Conservation (phyloP, 2,888 invertebrate genomes). For the Bembecia ichneumoniformis region DNA sequence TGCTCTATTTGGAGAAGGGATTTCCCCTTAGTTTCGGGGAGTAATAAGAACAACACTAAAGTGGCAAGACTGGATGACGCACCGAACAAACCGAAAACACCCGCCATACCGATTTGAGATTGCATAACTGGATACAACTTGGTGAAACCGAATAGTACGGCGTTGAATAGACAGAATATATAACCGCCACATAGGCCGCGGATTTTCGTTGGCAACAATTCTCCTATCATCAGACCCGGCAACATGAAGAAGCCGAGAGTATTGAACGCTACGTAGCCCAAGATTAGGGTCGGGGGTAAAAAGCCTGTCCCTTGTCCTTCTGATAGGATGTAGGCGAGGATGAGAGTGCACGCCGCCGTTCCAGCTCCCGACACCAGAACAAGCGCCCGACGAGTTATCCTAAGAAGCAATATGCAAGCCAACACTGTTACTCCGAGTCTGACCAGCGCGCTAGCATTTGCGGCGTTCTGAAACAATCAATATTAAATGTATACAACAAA, state of each 20-base stretch:
- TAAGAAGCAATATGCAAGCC: slow-evolving; percentile 76
- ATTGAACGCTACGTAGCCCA: slow-evolving; percentile 81
- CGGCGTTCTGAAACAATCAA: slow-evolving; percentile 57
- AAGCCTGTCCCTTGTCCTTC: slow-evolving; percentile 32
- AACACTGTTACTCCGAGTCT: slow-evolving; percentile 76
- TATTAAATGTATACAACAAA: neutral
- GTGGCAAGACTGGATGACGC: slow-evolving; percentile 74
- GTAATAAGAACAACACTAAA: slow-evolving; percentile 75
- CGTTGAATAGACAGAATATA: slow-evolving; percentile 80
- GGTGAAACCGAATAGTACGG: slow-evolving; percentile 77
- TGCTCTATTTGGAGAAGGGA: slow-evolving; percentile 82
- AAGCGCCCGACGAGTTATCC: slow-evolving; percentile 76
- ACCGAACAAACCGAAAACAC: slow-evolving; percentile 81
- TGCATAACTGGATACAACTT: slow-evolving; percentile 80
- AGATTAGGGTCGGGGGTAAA: slow-evolving; percentile 50
- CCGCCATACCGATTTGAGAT: slow-evolving; percentile 73
- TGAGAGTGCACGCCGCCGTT: slow-evolving; percentile 75
- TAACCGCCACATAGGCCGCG: slow-evolving; percentile 82
- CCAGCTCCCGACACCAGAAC: slow-evolving; percentile 78
- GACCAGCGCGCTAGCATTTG: slow-evolving; percentile 78
- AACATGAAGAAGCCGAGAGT: slow-evolving; percentile 81
- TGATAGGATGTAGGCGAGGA: slow-evolving; percentile 55
- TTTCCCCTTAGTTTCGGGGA: slow-evolving; percentile 83
- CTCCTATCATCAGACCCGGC: slow-evolving; percentile 83
- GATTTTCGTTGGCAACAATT: slow-evolving; percentile 80